Evolutionary conservation across 2,888 invertebrate genomes (phyloP), one percentile per base, ranked within the genome.

Genomic region (Cremastinae sp.): DNA sequence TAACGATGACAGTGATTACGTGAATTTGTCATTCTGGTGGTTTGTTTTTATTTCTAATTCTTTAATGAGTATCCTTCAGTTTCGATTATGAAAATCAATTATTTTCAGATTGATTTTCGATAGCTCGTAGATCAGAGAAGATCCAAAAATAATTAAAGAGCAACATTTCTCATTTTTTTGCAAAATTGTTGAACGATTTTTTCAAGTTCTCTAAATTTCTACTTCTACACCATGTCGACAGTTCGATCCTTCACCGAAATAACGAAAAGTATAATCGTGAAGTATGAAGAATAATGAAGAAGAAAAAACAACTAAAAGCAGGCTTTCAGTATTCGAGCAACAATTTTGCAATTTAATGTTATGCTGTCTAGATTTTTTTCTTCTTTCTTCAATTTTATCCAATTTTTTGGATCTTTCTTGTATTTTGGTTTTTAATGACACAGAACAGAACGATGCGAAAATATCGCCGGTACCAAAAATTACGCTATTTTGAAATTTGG

Each of bases 171-270:
- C 28, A 5, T 28, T 65, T 3, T 66, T 49, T 69, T 74, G 70
- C 75, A 70, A 75, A 75, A 75, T 69, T 69, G 64, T 70, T 65
- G 70, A 69, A 49, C n/a, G 20, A 56, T 51, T 58, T 20, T 58
- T 64, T 61, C 28, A 28, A 28, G n/a, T 28, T 3, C 28, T 72
- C 62, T 62, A 79, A 56, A 53, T 65, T 75, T 78, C 65, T 78
- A 69, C 70, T 68, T 78, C 77, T 76, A 70, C 59, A 18, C 16
- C 39, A 47, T 49, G 47, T n/a, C 7, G 20, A 64, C 12, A 20
- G 39, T n/a, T 18, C 20, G n/a, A 37, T 68, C 49, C 39, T 56
- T 22, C 43, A 12, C 18, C 8, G 16, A 62, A 18, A 49, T 39
- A 16, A 41, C 1, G 43, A 10, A 0, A 68, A 56, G 18, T 62